phyloP scores from a whole-genome alignment of 2,888 invertebrate genomes.

The Willowsia nigromaculata region DNA sequence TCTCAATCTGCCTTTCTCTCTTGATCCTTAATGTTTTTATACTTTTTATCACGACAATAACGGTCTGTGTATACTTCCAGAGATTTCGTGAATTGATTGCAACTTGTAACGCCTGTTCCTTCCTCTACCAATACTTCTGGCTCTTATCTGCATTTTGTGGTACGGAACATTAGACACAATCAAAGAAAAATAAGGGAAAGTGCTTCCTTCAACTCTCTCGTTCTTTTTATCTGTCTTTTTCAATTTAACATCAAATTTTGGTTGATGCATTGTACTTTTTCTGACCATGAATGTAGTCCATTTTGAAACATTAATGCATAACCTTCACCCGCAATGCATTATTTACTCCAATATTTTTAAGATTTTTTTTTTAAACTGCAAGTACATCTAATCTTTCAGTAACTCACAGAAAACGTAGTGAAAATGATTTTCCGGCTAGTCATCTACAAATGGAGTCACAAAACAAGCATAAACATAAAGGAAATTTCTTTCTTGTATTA shows the following conservation, averaged over 20 bases:
- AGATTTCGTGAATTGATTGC: background rate
- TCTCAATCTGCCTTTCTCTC: background rate
- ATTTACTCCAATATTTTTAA: no score
- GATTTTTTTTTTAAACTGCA: no score
- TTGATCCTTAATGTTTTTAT: background rate
- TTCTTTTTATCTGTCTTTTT: background rate
- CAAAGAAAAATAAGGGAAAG: background rate
- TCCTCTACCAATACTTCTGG: background rate
- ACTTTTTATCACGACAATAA: background rate
- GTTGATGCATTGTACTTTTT: no score
- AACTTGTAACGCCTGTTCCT: background rate
- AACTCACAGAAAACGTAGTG: background rate
- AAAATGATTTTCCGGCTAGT: background rate
- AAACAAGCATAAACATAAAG: slow-evolving; percentile 30
- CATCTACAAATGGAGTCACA: background rate
- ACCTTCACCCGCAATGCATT: no score
- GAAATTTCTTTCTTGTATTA: slow-evolving; percentile 14
- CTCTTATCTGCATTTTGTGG: slow-evolving; percentile 4
- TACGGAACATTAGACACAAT: background rate
- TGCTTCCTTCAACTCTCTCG: background rate
- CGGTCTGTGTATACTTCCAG: background rate
- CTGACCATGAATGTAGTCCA: no score
- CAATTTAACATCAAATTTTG: no score
- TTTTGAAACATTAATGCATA: no score
- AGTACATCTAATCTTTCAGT: no score